A percentile compares a stretch with the other conserved stretches of the same genome.
These are phyloP conservation scores for Pseudorectes ferrugineus DNA, from an alignment of 2,113 vertebrate species.

Conservation along the genomic window DNA sequence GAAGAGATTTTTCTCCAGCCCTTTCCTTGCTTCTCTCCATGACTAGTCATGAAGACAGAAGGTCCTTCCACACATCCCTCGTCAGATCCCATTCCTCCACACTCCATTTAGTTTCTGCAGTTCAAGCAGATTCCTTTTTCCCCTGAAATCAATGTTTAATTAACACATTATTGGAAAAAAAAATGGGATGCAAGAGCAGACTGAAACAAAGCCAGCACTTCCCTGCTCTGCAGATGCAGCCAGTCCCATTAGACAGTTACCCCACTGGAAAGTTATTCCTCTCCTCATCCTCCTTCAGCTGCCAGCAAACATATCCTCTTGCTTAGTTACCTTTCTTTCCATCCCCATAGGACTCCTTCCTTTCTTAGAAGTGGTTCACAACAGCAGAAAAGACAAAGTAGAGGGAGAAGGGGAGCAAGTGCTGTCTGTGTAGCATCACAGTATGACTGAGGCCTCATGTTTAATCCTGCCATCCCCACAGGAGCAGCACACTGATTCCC, in stretches of 20 bases:
- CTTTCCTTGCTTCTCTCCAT: neutral
- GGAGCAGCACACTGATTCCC: neutral
- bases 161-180: conserved; percentile 75
- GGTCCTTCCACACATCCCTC: conserved; percentile 44
- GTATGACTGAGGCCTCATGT: neutral
- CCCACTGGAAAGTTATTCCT: neutral
- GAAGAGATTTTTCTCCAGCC: neutral
- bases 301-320: neutral
- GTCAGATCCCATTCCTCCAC: conserved; percentile 51
- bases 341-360: neutral
- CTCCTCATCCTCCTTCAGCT: neutral
- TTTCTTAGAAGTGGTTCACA: neutral
- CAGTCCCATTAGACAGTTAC: neutral
- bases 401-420: neutral
- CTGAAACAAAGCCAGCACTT: conserved; percentile 63
- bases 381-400: neutral
- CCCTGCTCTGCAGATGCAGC: conserved; percentile 41
- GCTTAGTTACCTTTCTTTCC: neutral
- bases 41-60: conserved; percentile 42
- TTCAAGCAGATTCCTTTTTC: conserved; percentile 69
- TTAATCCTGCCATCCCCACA: neutral
- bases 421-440: neutral
- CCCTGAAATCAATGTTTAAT: conserved; percentile 78
- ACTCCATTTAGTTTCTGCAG: conserved; percentile 72
- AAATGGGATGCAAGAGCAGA: conserved; percentile 55